phyloP scores from a whole-genome alignment of 2,888 invertebrate genomes.

The Torymus tubicola region DNA sequence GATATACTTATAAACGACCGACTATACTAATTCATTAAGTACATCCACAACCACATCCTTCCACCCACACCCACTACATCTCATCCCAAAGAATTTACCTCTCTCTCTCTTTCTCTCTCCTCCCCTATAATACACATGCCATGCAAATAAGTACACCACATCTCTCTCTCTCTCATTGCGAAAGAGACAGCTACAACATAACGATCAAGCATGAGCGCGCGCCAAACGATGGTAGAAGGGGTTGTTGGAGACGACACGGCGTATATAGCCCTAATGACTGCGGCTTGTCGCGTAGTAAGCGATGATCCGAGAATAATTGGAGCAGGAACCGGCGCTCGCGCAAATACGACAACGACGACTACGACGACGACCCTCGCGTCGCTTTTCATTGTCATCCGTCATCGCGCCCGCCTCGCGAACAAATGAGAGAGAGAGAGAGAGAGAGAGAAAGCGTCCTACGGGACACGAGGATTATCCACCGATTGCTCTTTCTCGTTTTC shows the following conservation, averaged over 20 bases:
- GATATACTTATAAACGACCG: too few relatives aligned
- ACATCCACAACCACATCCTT: too few relatives aligned
- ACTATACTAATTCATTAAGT: too few relatives aligned
- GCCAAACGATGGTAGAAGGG: not conserved
- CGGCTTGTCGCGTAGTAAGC: constrained; percentile 61
- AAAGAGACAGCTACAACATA: too few relatives aligned
- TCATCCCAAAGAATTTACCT: too few relatives aligned
- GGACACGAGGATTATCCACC: constrained; percentile 71
- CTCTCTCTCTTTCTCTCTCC: too few relatives aligned
- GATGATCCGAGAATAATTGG: constrained; percentile 76
- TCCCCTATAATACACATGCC: too few relatives aligned
- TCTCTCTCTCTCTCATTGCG: too few relatives aligned
- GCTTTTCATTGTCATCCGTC: constrained; percentile 74
- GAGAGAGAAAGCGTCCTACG: not conserved
- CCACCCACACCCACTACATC: too few relatives aligned
- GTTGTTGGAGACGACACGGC: not conserved
- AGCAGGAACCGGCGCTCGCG: constrained; percentile 67
- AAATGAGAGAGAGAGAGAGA: constrained; percentile 66
- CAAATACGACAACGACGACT: constrained; percentile 69
- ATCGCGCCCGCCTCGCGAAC: constrained; percentile 67
- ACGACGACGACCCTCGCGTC: constrained; percentile 58
- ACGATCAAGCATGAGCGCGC: too few relatives aligned
- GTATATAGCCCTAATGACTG: constrained; percentile 46
- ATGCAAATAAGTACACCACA: too few relatives aligned
- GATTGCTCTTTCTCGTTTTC: constrained; percentile 57